Base-by-base conservation (phyloP, 2,888 invertebrate species). In the Aproaerema taeniolella region DNA sequence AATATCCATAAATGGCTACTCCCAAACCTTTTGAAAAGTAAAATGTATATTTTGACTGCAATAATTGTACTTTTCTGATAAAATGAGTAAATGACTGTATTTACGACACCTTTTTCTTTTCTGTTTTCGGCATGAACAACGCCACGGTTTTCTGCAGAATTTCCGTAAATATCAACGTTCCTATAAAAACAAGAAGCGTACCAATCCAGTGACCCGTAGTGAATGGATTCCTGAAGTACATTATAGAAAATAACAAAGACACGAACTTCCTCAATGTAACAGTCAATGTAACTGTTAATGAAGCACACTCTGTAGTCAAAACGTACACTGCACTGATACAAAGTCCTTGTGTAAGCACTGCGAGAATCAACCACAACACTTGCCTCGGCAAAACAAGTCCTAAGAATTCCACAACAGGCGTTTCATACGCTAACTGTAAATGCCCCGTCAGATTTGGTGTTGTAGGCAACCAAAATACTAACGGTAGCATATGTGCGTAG, bases 251-350 rank as follows among this genome's bases (percentile, higher is more conserved):
- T n/a, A 99, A 75, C 25, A 99, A 86, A 0, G 98, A 98, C 20
- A 96, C 89, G 67, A 99, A 99, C 80, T 99, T 99, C 35, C 99
- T 89, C 39, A 99, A 78, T 0, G 99, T 99, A 17, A 99, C 94
- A 0, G 99, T 96, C 52, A 99, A 86, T 0, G 98, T 99, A 1
- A 99, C 98, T 0, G 97, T 96, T 31, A 99, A 77, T 0, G 98
- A 97, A 0, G 95, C 90, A 66, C 97, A 97, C 74, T 97, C 97
- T 0, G 98, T 95, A 1, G 98, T 98, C 61, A 99, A 83, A 17
- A 94, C 91, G 64, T 97, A 99, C 1, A 99, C 99, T 6, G 96
- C 95, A 67, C 95, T 93, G 46, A 99, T 98, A 71, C 99, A 99
- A 45, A 98, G 54, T 0, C 85, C 98, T 89, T 98, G 98, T 1